Evolutionary conservation across 2,797 vertebrate species (phyloP).

Genomic region (Melanotaenia nigrans): DNA sequence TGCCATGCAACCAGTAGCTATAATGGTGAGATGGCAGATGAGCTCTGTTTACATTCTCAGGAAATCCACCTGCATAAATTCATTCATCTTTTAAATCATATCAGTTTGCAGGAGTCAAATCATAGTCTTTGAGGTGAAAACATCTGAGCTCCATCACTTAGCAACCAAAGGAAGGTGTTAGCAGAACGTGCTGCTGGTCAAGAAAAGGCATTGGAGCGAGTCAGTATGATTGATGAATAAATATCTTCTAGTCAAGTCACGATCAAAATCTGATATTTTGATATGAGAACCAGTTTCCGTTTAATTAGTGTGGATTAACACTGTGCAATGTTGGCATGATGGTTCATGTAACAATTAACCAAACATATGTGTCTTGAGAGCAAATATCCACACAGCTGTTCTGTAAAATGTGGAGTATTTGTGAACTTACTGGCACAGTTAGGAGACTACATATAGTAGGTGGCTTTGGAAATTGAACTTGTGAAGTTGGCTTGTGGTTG

Average conservation of each 20-base stretch:
- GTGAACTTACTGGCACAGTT: not conserved
- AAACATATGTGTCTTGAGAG: not conserved
- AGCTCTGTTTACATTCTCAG: conserved; percentile 15
- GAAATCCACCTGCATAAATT: conserved; percentile 21
- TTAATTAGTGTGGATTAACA: not conserved
- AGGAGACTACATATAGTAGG: not conserved
- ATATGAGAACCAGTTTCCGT: no score
- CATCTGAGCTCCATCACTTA: not conserved
- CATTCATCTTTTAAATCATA: not conserved
- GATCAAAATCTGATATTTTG: not conserved
- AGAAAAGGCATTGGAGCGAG: not conserved
- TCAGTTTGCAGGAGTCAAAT: not conserved
- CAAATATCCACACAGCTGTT: not conserved
- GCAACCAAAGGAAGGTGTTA: not conserved
- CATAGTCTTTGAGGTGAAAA: not conserved
- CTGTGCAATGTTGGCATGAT: not conserved
- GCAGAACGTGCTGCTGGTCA: not conserved
- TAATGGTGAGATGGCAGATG: not conserved
- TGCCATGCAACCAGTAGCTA: conserved; percentile 40
- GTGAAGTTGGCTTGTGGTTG: not conserved
- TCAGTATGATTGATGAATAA: not conserved
- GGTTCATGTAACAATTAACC: not conserved
- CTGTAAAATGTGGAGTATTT: not conserved
- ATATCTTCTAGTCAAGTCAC: not conserved
- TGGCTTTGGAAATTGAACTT: no score